A percentile compares a stretch with the other conserved stretches of the same genome.
These are phyloP conservation scores for Pomatostomus ruficeps DNA, from an alignment of 2,113 vertebrate genomes.

Conservation along the genomic window DNA sequence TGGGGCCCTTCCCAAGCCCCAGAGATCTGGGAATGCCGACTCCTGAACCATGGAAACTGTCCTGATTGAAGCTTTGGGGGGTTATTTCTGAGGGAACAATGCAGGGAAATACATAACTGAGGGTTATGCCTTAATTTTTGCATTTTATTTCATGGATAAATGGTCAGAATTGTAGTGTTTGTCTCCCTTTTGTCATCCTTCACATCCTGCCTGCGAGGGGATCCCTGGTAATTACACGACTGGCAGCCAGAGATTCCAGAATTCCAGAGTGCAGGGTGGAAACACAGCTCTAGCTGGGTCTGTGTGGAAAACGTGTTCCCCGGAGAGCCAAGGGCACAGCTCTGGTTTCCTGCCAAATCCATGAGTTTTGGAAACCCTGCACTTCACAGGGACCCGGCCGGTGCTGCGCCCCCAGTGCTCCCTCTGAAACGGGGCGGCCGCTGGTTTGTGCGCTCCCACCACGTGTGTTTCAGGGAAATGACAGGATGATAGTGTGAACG, in stretches of 20 bases:
- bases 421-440: neutral
- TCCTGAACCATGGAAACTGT: accelerated
- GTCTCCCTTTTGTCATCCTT: neutral
- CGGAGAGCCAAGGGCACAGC: neutral
- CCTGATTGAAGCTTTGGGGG: neutral
- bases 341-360: neutral
- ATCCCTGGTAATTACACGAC: neutral
- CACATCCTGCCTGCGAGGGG: neutral
- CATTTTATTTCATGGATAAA: accelerated
- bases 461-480: accelerated
- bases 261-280: neutral
- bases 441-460: neutral
- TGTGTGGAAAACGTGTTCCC: neutral
- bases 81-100: accelerated
- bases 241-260: neutral
- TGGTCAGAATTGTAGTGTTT: neutral
- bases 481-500: accelerated
- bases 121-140: neutral
- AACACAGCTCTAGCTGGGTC: neutral
- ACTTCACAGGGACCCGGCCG: accelerated
- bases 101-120: accelerated
- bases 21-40: neutral
- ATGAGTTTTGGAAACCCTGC: neutral
- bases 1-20: neutral
- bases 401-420: neutral